Conservation (phyloP, 2,888 invertebrate genomes). For the Blastobasis lacticolella region DNA sequence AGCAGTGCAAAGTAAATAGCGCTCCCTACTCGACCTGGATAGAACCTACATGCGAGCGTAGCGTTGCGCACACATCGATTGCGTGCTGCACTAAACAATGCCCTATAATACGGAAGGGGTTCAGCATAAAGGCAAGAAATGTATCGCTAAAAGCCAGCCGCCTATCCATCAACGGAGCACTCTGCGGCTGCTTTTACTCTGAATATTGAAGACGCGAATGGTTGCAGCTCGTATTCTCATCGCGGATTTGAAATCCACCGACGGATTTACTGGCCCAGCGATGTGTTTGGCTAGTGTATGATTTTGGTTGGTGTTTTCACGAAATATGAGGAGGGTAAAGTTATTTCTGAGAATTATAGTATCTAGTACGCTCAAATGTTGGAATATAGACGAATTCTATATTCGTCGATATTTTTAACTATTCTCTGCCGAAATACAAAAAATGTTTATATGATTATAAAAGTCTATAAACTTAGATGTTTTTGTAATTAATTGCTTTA, state of each 20-base stretch:
- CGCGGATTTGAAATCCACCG: conserved; percentile 1
- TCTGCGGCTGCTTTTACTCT: conserved; percentile 29
- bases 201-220: conserved; percentile 26
- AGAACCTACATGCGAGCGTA: background rate
- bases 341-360: too few species aligned
- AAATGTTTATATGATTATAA: too few species aligned
- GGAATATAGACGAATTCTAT: too few species aligned
- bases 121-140: conserved; percentile 24
- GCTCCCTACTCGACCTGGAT: background rate
- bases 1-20: too few species aligned
- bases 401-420: too few species aligned
- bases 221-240: conserved; percentile 1
- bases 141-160: conserved; percentile 36
- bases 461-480: too few species aligned
- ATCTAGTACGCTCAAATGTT: too few species aligned
- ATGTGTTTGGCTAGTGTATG: too few species aligned
- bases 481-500: too few species aligned
- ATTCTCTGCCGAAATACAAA: too few species aligned
- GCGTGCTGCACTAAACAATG: conserved; percentile 33
- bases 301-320: too few species aligned
- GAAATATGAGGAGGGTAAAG: too few species aligned
- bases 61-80: conserved; percentile 1
- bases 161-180: conserved; percentile 31
- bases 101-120: conserved; percentile 22
- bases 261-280: background rate